A percentile compares a stretch with the other conserved stretches of the same genome.
Conservation (phyloP, 2,797 vertebrate species). For the Helostoma temminkii region DNA sequence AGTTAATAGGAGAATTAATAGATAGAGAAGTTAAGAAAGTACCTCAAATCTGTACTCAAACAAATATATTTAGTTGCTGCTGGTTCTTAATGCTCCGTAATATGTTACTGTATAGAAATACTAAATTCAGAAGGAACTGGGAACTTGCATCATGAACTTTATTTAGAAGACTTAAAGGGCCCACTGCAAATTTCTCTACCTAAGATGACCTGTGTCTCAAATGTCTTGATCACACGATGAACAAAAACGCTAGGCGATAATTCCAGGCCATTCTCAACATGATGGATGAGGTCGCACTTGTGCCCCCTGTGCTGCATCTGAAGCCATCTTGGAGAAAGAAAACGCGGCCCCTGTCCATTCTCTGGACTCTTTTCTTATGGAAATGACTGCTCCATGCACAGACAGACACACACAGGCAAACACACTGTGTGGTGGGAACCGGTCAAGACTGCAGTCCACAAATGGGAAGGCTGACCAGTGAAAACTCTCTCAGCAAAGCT, state of each 20-base stretch:
- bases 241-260: constrained; percentile 55
- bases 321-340: constrained; percentile 62
- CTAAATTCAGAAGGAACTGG: constrained; percentile 11
- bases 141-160: constrained; percentile 33
- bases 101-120: neutral
- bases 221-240: constrained; percentile 66
- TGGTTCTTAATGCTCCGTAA: neutral
- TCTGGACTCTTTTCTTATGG: constrained; percentile 79
- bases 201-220: constrained; percentile 64
- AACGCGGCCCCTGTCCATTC: constrained; percentile 74
- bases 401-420: constrained; percentile 46
- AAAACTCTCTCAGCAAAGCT: constrained; percentile 66
- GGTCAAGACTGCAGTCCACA: constrained; percentile 76
- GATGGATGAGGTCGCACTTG: constrained; percentile 74
- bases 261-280: constrained; percentile 66
- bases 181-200: constrained; percentile 35
- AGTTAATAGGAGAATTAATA: neutral
- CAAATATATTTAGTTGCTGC: neutral
- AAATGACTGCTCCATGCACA: constrained; percentile 67
- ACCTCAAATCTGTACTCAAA: neutral
- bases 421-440: constrained; percentile 72
- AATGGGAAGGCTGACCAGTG: constrained; percentile 78
- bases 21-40: neutral
- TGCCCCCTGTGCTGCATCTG: constrained; percentile 58
- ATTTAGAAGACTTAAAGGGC: constrained; percentile 26